phyloP scores from a whole-genome alignment of 2,888 invertebrate species.

The Sphaerophoria taeniata region DNA sequence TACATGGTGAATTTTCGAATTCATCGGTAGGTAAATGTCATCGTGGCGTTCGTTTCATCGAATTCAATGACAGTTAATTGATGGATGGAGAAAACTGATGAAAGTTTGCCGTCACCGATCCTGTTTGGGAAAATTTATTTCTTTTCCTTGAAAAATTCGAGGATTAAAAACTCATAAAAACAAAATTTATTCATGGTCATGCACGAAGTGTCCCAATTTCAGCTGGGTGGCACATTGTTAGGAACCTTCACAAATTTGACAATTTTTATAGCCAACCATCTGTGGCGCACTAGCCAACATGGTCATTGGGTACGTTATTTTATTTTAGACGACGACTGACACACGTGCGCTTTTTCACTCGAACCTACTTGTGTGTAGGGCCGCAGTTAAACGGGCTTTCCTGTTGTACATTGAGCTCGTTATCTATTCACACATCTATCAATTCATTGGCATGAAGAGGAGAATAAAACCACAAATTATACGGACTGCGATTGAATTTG shows the following conservation, averaged over 20 bases:
- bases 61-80: conserved; percentile 21
- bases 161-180: background rate
- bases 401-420: conserved; percentile 10
- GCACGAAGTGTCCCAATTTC: conserved; percentile 41
- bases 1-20: conserved; percentile 65
- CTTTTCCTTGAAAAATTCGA: background rate
- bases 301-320: conserved; percentile 56
- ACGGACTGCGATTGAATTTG: conserved; percentile 22
- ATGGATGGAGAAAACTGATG: conserved; percentile 2
- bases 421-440: conserved; percentile 61
- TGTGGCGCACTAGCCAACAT: conserved; percentile 43
- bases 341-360: conserved; percentile 31
- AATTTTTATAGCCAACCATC: conserved; percentile 34
- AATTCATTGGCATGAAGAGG: conserved; percentile 59
- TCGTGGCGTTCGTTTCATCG: background rate
- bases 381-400: conserved; percentile 43
- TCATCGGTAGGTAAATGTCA: conserved; percentile 24
- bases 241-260: conserved; percentile 42
- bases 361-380: conserved; percentile 22
- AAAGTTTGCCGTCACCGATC: conserved; percentile 15
- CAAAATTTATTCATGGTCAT: conserved; percentile 47
- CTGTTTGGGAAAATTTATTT: background rate
- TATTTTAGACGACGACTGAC: background rate
- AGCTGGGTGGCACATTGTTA: conserved; percentile 3
- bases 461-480: conserved; percentile 35